Evolutionary conservation across 2,888 invertebrate species (phyloP), one percentile per base, ranked within the genome.

Genomic region (Dermolepida albohirtum): DNA sequence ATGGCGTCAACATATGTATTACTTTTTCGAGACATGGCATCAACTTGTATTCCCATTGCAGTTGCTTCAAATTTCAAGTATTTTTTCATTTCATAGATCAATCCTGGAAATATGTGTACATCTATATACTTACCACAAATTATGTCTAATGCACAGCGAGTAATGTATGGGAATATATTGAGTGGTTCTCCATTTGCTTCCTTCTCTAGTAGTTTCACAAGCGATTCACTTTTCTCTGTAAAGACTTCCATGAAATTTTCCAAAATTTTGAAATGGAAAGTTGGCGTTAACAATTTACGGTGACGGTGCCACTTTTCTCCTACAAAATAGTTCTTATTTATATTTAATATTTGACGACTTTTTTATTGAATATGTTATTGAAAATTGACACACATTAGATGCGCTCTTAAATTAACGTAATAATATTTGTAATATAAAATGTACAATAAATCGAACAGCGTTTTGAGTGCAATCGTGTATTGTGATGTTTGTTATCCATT

Each of bases 31-130:
- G 83, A 84, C 79, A 93, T 93, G 0, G 92, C 91, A 77, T 91
- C 85, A 0, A 92, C 83, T 29, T 87, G 86, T 11, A 88, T 87
- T 0, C 93, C 94, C 94, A 94, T 94, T 7, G 94, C 91, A 8
- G 92, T 90, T 83, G 94, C 93, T 91, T 84, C 54, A 85, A 65
- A 43, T 29, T n/a, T 11, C 6, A 5, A 12, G 22, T 10, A 14
- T 1, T 14, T 78, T 75, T 22, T 5, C n/a, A 2, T 17, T 5
- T 17, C 5, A 17, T 17, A 8, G 34, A 10, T 34, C n/a, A n/a
- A n/a, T n/a, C n/a, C n/a, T n/a, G n/a, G n/a, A n/a, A n/a, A n/a
- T n/a, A 17, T 8, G 7, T 11, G 2, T 52, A 70, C 1, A 8
- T 39, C 44, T 52, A 43, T 29, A 12, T 14, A 76, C 76, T 77